These are phyloP conservation scores for Palythoa heliodiscus DNA, from an alignment of 92 coral and sea anemone genomes.

Conservation along the genomic window DNA sequence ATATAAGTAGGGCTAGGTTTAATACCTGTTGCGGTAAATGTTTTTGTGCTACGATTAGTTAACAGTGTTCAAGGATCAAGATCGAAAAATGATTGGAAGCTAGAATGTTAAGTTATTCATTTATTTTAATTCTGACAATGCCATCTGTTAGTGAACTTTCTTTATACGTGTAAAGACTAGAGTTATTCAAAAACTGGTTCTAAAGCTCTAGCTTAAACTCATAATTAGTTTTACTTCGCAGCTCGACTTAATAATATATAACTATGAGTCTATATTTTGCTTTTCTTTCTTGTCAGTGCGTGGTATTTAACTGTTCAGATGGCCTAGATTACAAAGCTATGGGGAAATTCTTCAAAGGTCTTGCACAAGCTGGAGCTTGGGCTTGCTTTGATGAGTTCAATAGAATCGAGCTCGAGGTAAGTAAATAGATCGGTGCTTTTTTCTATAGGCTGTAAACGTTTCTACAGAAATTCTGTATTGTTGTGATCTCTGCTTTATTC, in stretches of 20 bases:
- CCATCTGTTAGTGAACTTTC: not conserved
- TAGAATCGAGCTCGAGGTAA: constrained; percentile 96
- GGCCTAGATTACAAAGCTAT: constrained; percentile 98
- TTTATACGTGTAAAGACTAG: no score
- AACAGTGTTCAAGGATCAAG: not conserved
- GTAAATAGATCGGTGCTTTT: no score
- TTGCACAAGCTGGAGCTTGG: constrained; percentile 98
- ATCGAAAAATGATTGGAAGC: not conserved
- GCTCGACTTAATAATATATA: not conserved
- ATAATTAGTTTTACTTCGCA: not conserved
- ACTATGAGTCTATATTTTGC: not conserved
- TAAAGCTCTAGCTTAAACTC: not conserved
- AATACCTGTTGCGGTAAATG: not conserved
- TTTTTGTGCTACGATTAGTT: not conserved
- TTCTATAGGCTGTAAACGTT: no score
- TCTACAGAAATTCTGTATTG: no score
- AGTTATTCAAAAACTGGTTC: no score
- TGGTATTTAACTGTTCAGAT: constrained; percentile 96
- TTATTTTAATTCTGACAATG: not conserved
- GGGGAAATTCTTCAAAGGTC: constrained; percentile 99
- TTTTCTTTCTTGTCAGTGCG: constrained; percentile 66
- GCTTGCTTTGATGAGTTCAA: constrained; percentile 99
- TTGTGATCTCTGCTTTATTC: no score
- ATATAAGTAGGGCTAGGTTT: not conserved
- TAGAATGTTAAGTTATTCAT: not conserved